phyloP scores from a whole-genome alignment of 2,113 vertebrate species.

The Elephantulus edwardii region DNA sequence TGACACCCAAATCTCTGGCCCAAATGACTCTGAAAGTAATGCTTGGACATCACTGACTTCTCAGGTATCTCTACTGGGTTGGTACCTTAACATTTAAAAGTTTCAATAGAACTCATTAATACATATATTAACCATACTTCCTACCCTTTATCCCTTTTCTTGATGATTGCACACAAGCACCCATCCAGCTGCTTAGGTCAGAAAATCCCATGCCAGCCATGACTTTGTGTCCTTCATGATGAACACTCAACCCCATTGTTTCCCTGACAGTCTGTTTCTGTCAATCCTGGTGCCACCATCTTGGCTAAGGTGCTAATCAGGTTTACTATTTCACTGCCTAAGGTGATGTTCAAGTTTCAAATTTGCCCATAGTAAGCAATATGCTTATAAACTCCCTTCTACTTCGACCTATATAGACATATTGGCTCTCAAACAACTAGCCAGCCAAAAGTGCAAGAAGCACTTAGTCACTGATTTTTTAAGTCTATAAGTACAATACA shows the following conservation, averaged over 20 bases:
- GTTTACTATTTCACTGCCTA: not conserved
- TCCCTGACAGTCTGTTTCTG: not conserved
- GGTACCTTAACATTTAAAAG: not conserved
- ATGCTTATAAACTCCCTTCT: not conserved
- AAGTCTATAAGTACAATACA: not conserved
- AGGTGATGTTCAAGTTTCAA: too few relatives aligned
- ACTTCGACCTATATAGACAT: not conserved
- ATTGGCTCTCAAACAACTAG: constrained; percentile 1
- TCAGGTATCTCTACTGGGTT: not conserved
- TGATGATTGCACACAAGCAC: not conserved
- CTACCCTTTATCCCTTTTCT: not conserved
- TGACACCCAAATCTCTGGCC: not conserved
- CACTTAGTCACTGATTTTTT: not conserved
- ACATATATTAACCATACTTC: not conserved
- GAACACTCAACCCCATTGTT: not conserved
- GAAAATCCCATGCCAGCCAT: not conserved
- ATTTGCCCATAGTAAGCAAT: not conserved
- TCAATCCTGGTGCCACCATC: not conserved
- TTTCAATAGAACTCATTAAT: not conserved
- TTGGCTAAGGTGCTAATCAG: not conserved
- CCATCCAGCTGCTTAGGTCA: not conserved
- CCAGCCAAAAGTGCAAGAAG: not conserved
- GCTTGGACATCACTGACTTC: not conserved
- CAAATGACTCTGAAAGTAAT: not conserved
- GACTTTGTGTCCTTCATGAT: not conserved